These are phyloP conservation scores for Ruditapes philippinarum DNA, from an alignment of 1,140 invertebrate species.

Conservation along the genomic window DNA sequence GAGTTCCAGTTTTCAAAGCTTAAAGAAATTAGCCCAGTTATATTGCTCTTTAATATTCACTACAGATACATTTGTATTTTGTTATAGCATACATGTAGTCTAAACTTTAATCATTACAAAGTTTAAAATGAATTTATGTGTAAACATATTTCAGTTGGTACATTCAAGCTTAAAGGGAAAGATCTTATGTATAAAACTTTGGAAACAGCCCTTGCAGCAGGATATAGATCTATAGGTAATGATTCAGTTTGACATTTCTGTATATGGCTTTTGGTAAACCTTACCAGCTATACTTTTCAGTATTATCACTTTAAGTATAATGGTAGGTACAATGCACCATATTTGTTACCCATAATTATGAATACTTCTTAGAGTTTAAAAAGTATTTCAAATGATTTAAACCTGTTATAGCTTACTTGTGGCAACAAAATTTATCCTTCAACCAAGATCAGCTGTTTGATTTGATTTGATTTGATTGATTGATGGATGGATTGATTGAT, in stretches of 20 bases:
- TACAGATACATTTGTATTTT: not conserved
- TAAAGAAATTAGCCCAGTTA: not conserved
- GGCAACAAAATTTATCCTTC: too few species aligned
- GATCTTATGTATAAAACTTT: conserved; percentile 76
- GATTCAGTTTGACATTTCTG: not conserved
- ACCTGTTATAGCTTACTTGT: too few species aligned
- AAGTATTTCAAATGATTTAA: too few species aligned
- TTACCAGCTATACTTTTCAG: too few species aligned
- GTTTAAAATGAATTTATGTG: not conserved
- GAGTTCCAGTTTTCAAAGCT: not conserved
- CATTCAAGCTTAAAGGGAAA: conserved; percentile 81
- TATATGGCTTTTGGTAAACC: too few species aligned
- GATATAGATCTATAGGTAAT: conserved; percentile 84
- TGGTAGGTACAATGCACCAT: too few species aligned
- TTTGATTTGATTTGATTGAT: too few species aligned
- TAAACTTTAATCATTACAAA: not conserved
- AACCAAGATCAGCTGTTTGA: too few species aligned
- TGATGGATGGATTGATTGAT: too few species aligned
- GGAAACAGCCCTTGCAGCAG: conserved; percentile 78
- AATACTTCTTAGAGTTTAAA: too few species aligned
- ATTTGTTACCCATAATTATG: too few species aligned
- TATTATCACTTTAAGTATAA: too few species aligned
- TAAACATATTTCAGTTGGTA: conserved; percentile 81
- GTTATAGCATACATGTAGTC: not conserved
- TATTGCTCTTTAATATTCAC: not conserved